phyloP scores from a whole-genome alignment of 2,888 invertebrate genomes.

The Stramonita haemastoma region DNA sequence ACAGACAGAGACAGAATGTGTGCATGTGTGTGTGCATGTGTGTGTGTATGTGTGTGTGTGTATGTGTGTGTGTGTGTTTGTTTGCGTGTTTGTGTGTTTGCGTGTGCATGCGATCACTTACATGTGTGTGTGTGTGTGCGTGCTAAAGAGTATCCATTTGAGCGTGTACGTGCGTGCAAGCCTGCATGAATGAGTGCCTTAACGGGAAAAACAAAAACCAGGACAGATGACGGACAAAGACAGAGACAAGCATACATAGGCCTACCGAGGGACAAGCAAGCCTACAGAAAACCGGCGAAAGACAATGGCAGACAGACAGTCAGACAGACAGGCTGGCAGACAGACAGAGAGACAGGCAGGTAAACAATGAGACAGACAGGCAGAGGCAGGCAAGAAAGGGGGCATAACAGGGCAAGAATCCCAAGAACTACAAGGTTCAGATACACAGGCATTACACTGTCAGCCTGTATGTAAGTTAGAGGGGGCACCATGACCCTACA shows the following conservation, averaged over 20 bases:
- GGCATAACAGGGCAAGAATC: too few relatives aligned
- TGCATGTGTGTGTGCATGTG: too few relatives aligned
- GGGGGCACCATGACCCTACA: too few relatives aligned
- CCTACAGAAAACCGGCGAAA: neutral
- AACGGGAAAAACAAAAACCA: neutral
- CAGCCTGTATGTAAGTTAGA: too few relatives aligned
- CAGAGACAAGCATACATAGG: neutral
- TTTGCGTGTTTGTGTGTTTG: neutral
- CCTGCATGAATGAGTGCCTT: neutral
- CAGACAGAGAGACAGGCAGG: too few relatives aligned
- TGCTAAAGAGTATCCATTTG: neutral
- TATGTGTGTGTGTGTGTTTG: neutral
- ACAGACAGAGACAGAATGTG: too few relatives aligned
- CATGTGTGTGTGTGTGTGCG: slow-evolving; percentile 17
- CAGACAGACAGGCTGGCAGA: too few relatives aligned
- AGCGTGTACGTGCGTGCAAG: slow-evolving; percentile 10
- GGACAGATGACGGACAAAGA: neutral
- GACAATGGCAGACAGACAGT: too few relatives aligned
- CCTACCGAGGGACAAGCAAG: neutral
- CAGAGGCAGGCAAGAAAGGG: too few relatives aligned
- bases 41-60: neutral
- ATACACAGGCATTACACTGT: too few relatives aligned
- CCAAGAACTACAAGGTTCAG: too few relatives aligned
- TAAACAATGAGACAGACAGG: too few relatives aligned
- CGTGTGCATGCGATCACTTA: neutral